Evolutionary conservation across 1,140 invertebrate species (phyloP).

Genomic region (Belonocnema kinseyi): DNA sequence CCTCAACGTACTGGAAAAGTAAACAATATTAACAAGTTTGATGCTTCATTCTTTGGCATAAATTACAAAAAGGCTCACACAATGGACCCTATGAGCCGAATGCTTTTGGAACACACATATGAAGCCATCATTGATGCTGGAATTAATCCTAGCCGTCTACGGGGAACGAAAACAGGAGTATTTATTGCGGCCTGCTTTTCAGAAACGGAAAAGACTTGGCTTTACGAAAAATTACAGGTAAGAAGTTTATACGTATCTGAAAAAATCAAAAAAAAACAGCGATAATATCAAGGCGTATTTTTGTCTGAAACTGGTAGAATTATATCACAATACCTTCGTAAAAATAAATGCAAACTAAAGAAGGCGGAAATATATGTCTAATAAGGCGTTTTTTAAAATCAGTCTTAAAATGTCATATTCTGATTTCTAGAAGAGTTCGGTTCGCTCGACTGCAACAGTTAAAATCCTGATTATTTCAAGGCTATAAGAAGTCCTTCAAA

Average conservation of each 20-base stretch:
- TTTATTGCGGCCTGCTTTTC: conserved; percentile 88
- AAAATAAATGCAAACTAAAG: too few species aligned
- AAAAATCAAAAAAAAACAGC: not conserved
- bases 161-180: conserved; percentile 86
- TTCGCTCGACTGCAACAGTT: too few species aligned
- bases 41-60: too few species aligned
- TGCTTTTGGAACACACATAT: conserved; percentile 89
- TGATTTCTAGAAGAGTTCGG: too few species aligned
- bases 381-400: too few species aligned
- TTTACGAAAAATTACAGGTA: conserved; percentile 80
- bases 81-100: conserved; percentile 92
- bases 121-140: conserved; percentile 94
- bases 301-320: not conserved
- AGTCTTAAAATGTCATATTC: too few species aligned
- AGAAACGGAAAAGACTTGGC: conserved; percentile 84
- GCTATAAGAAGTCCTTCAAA: too few species aligned
- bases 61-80: conserved; percentile 84
- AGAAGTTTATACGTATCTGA: conserved; percentile 21
- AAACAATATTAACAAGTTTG: too few species aligned
- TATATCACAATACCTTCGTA: too few species aligned
- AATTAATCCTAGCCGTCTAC: conserved; percentile 73
- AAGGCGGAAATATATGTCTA: too few species aligned
- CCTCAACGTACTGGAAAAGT: too few species aligned
- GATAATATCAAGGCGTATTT: not conserved
- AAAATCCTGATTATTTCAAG: too few species aligned